Base-by-base conservation (phyloP, 2,797 vertebrate genomes). In the Emys orbicularis region DNA sequence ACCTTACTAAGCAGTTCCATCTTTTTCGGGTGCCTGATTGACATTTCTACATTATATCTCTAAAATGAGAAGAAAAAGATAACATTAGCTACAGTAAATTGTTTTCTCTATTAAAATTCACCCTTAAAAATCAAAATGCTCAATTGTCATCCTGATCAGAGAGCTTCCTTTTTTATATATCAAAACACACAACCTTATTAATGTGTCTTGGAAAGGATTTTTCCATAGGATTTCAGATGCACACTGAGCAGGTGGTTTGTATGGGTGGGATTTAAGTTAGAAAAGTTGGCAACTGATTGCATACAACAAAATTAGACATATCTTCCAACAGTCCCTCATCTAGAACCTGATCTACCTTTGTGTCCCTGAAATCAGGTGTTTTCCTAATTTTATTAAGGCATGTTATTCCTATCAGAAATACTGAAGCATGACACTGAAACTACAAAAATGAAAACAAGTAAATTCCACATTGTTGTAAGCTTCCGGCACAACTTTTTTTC, bases 1-100 rank as follows among this genome's bases (percentile, higher is more conserved):
- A 99, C 99, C 97, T 99, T 99, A 94, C 98, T 98, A 96, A 99
- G 98, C 95, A 99, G 98, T 94, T 99, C 98, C 37, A 96, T 98
- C 98, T 99, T 99, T 98, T 98, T 99, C 34, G 98, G 98, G 79
- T 98, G 98, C 98, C 99, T 99, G 98, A 99, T 98, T 97, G 98
- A 98, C 98, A 99, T 99, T 98, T 99, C 99, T 72, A 99, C 97
- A 88, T 97, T 98, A 97, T 99, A 99, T 90, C 99, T 98, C 99
- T 99, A 98, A 93, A 98, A 98, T 6, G 34, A 93, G 95, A 98
- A 97, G 68, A 96, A 93, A 85, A 49, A 77, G 34, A 61, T 44
- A 89, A 53, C 52, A 88, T 97, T 96, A 98, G 92, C 34, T 47
- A 85, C 90, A 59, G 23, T 49, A 84, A 82, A 93, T 87, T 68